These are phyloP conservation scores for Ceratina australensis DNA, from an alignment of 1,140 invertebrate genomes.

Conservation along the genomic window DNA sequence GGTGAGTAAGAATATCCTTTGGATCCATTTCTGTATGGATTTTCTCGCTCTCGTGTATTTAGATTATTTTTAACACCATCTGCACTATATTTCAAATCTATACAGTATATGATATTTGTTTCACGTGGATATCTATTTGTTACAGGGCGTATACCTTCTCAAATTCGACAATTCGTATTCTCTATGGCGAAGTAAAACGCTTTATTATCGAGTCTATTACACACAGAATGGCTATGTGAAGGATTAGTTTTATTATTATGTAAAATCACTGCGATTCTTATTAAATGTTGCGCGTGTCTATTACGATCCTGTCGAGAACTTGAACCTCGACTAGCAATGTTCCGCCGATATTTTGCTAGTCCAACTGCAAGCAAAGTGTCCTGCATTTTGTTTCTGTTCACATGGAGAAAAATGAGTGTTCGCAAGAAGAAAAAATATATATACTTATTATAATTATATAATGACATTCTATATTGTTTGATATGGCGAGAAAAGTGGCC, in stretches of 20 bases:
- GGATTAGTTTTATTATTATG: slow-evolving; percentile 62
- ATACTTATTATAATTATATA: slow-evolving; percentile 63
- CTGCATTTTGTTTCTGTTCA: slow-evolving; percentile 45
- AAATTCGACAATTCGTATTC: slow-evolving; percentile 99
- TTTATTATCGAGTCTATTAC: slow-evolving; percentile 99
- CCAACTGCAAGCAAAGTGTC: slow-evolving; percentile 61
- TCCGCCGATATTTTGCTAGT: slow-evolving; percentile 70
- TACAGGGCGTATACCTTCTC: slow-evolving; percentile 94
- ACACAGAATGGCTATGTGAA: slow-evolving; percentile 81
- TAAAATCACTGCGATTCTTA: slow-evolving; percentile 17
- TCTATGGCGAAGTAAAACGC: slow-evolving; percentile 98
- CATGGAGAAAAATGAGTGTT: slow-evolving; percentile 37
- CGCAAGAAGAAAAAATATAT: slow-evolving; percentile 61
- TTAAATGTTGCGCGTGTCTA: too few relatives aligned
- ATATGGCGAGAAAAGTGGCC: slow-evolving; percentile 40
- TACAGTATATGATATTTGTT: neutral
- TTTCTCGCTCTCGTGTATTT: too few relatives aligned
- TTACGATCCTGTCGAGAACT: slow-evolving; percentile 70
- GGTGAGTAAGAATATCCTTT: slow-evolving; percentile 60
- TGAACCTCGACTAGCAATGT: slow-evolving; percentile 61
- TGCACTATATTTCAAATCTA: neutral
- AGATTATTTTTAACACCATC: neutral
- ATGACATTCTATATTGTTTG: slow-evolving; percentile 60
- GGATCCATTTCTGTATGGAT: too few relatives aligned
- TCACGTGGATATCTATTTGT: slow-evolving; percentile 5